phyloP scores from a whole-genome alignment of 2,888 invertebrate genomes.

The Atrina japonica region DNA sequence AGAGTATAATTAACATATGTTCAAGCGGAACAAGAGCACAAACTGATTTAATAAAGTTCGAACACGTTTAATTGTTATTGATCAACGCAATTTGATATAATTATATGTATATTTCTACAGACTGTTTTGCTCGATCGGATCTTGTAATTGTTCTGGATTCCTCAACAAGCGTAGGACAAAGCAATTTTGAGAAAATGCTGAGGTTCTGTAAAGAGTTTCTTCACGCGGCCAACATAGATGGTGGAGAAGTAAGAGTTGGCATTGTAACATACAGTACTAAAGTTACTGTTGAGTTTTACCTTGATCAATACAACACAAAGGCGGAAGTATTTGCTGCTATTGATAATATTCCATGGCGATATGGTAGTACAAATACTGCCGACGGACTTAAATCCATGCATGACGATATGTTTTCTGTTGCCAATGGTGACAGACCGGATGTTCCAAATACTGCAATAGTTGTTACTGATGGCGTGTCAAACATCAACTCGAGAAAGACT shows the following conservation, averaged over 20 bases:
- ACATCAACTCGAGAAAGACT: constrained; percentile 69
- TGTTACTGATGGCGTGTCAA: constrained; percentile 77
- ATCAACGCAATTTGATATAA: not conserved
- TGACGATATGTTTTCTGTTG: constrained; percentile 62
- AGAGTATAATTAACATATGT: too few species aligned
- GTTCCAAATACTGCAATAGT: constrained; percentile 70
- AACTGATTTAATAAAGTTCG: too few species aligned
- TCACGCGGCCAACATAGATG: constrained; percentile 63
- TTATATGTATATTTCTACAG: constrained; percentile 1
- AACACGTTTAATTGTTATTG: too few species aligned
- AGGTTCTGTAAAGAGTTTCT: constrained; percentile 68
- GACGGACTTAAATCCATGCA: constrained; percentile 69
- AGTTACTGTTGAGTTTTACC: constrained; percentile 66
- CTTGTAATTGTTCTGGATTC: constrained; percentile 74
- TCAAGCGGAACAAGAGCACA: too few species aligned
- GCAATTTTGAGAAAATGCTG: constrained; percentile 66
- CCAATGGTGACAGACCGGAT: constrained; percentile 69
- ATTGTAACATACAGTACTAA: constrained; percentile 69
- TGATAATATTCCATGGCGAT: constrained; percentile 64
- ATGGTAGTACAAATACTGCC: constrained; percentile 76
- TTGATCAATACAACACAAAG: constrained; percentile 61
- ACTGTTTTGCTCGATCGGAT: constrained; percentile 57
- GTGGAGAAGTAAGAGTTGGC: constrained; percentile 69
- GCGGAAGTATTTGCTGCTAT: constrained; percentile 64
- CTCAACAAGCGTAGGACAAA: constrained; percentile 72